phyloP scores from a whole-genome alignment of 2,797 vertebrate species.

The Rhynchonycteris naso region DNA sequence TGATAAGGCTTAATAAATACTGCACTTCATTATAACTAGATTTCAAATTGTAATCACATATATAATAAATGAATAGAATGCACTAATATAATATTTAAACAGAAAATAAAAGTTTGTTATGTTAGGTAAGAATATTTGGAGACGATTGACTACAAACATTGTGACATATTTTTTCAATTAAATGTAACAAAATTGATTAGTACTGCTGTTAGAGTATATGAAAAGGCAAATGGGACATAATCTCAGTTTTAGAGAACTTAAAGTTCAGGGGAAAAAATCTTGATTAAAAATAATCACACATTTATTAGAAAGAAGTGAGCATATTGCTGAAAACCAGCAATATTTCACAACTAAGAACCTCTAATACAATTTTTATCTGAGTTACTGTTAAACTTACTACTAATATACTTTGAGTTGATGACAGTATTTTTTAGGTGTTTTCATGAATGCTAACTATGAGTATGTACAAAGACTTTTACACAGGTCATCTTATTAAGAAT shows the following conservation, averaged over 20 bases:
- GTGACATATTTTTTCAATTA: slow-evolving; percentile 8
- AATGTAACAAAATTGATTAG: not conserved
- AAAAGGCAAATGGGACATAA: not conserved
- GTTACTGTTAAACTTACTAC: not conserved
- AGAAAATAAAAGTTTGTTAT: not conserved
- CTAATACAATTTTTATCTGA: not conserved
- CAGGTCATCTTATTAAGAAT: not conserved
- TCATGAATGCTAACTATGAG: not conserved
- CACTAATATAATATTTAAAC: not conserved
- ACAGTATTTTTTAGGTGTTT: not conserved
- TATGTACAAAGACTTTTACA: not conserved
- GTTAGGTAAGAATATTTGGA: not conserved
- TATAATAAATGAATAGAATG: not conserved
- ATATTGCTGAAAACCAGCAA: not conserved
- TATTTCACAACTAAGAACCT: not conserved
- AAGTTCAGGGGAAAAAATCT: not conserved
- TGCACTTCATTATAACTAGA: not conserved
- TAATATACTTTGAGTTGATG: not conserved
- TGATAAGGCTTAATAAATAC: not conserved
- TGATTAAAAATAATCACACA: not conserved
- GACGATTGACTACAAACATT: not conserved
- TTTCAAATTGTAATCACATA: not conserved
- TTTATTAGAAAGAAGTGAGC: not conserved
- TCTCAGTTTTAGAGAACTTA: not conserved
- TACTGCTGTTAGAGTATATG: not conserved